A percentile compares a stretch with the other conserved stretches of the same genome.
Evolutionary conservation across 2,797 vertebrate species (phyloP).

Genomic region (Ficedula albicollis): DNA sequence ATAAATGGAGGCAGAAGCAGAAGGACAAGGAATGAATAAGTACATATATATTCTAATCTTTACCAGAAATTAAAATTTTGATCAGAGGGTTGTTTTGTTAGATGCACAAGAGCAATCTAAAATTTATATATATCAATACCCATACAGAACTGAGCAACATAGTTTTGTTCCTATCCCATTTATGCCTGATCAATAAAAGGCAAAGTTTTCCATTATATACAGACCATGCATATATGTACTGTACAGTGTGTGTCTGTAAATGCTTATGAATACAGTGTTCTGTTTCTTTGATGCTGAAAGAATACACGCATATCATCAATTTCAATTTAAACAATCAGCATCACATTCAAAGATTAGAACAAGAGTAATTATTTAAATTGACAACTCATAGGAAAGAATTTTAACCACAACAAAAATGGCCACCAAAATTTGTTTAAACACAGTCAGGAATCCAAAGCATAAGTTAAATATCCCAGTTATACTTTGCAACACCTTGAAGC

Average conservation of each 20-base stretch:
- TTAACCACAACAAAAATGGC: background rate
- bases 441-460: background rate
- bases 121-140: background rate
- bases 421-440: background rate
- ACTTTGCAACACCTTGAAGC: background rate
- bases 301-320: background rate
- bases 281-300: background rate
- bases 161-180: background rate
- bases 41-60: background rate
- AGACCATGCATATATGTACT: fast-evolving
- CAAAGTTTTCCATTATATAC: background rate
- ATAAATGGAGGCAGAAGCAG: background rate
- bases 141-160: background rate
- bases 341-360: background rate
- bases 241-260: background rate
- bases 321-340: background rate
- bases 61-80: background rate
- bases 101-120: background rate
- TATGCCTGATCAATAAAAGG: background rate
- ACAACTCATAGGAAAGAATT: background rate
- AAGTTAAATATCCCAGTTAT: background rate
- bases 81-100: fast-evolving
- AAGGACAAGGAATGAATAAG: background rate
- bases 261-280: background rate
- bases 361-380: background rate